Evolutionary conservation across 2,113 vertebrate species (phyloP).

Genomic region (Chaetodon auriga): DNA sequence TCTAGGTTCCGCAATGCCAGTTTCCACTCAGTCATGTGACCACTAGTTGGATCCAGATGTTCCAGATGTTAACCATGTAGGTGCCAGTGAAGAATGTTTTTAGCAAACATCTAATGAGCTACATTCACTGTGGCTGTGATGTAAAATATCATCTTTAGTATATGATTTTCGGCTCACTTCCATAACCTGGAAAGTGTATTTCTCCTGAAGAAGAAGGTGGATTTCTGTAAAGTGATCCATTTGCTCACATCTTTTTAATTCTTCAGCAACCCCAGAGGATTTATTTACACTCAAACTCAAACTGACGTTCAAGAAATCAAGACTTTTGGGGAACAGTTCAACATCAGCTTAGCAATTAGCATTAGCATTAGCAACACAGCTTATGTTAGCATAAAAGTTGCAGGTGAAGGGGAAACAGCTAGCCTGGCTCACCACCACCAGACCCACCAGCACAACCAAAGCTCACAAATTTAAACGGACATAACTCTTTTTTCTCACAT

Average conservation of each 20-base stretch:
- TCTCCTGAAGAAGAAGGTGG: too few species aligned
- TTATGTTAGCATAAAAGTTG: too few species aligned
- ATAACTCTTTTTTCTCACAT: too few species aligned
- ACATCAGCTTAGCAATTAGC: neutral
- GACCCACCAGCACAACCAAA: too few species aligned
- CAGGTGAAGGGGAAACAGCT: too few species aligned
- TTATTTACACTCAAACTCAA: neutral
- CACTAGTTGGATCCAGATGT: slow-evolving; percentile 71
- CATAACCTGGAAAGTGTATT: neutral
- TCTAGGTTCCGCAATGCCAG: slow-evolving; percentile 15
- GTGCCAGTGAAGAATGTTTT: slow-evolving; percentile 18
- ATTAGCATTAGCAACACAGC: too few species aligned
- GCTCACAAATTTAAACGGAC: too few species aligned
- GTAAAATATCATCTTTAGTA: neutral
- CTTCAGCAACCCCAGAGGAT: neutral
- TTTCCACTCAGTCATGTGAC: slow-evolving; percentile 68
- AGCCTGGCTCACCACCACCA: too few species aligned
- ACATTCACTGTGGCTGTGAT: neutral
- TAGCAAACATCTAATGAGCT: neutral
- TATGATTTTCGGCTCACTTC: too few species aligned
- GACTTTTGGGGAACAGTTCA: neutral
- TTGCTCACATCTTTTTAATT: neutral
- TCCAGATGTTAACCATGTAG: slow-evolving; percentile 74
- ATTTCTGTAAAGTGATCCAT: neutral
- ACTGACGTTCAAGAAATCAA: too few species aligned